Percentiles rank a stretch among this genome's conserved stretches.
Conservation (phyloP, 30 jellyfish, hydroid and myxozoan species). For the Pelagia noctiluca region DNA sequence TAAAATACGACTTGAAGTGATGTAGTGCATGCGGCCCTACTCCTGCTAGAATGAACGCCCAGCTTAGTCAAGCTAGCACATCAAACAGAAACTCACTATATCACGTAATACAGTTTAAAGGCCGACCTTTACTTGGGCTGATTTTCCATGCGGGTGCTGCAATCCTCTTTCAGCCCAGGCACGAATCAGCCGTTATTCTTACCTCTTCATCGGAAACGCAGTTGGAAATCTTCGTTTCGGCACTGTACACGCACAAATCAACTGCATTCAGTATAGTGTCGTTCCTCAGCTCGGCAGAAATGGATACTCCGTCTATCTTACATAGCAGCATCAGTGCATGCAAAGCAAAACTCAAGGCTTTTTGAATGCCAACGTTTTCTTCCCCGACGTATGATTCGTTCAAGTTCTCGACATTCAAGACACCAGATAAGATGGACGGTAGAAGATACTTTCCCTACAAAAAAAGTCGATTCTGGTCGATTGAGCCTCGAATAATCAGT, state of each 20-base stretch:
- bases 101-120: no score
- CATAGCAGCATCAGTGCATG: not conserved
- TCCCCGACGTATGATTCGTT: not conserved
- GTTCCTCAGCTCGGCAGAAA: not conserved
- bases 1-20: no score
- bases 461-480: no score
- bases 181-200: not conserved
- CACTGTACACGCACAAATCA: not conserved
- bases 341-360: not conserved
- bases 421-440: slow-evolving; percentile 2
- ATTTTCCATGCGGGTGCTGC: slow-evolving; percentile 6
- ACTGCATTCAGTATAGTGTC: not conserved
- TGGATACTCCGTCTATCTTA: not conserved
- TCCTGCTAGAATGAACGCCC: no score
- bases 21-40: no score
- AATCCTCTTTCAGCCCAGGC: not conserved
- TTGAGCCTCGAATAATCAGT: no score
- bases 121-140: no score
- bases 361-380: not conserved
- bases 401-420: not conserved
- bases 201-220: not conserved
- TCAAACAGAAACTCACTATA: no score
- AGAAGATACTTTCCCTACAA: not conserved
- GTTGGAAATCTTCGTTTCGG: not conserved
- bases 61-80: no score